Conservation (phyloP, 2,888 invertebrate genomes). For the Oligia latruncula region DNA sequence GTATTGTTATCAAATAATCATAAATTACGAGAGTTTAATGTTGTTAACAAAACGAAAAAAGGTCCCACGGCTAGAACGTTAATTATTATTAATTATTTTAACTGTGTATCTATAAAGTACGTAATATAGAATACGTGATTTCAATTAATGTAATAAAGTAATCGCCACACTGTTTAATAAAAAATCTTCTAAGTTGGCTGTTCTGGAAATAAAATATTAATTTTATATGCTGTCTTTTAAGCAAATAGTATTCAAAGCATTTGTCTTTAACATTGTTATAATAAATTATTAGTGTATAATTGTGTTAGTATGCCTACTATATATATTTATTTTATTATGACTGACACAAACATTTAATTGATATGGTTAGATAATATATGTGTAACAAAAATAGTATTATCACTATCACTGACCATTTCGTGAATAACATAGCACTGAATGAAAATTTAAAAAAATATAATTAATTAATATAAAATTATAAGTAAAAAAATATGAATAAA, state of each 20-base stretch:
- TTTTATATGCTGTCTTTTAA: not conserved
- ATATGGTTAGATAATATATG: conserved; percentile 22
- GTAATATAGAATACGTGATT: too few species aligned
- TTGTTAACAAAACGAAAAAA: too few species aligned
- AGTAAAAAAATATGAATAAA: conserved; percentile 5
- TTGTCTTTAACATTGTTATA: not conserved
- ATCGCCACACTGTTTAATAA: too few species aligned
- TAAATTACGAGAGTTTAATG: too few species aligned
- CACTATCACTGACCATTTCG: conserved; percentile 10
- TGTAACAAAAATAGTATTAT: conserved; percentile 18
- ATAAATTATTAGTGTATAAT: conserved; percentile 5
- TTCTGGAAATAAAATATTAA: not conserved
- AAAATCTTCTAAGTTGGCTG: not conserved
- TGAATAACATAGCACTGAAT: not conserved
- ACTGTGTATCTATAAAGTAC: too few species aligned
- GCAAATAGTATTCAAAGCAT: not conserved
- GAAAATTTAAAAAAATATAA: not conserved
- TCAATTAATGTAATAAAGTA: too few species aligned
- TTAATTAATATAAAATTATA: conserved; percentile 1
- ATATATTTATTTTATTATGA: conserved; percentile 2
- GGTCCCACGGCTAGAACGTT: too few species aligned
- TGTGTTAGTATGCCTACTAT: not conserved
- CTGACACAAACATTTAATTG: conserved; percentile 5
- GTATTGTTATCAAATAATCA: too few species aligned
- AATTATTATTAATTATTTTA: too few species aligned